Conservation (phyloP, 1,140 invertebrate species). For the Bombus vancouverensis region DNA sequence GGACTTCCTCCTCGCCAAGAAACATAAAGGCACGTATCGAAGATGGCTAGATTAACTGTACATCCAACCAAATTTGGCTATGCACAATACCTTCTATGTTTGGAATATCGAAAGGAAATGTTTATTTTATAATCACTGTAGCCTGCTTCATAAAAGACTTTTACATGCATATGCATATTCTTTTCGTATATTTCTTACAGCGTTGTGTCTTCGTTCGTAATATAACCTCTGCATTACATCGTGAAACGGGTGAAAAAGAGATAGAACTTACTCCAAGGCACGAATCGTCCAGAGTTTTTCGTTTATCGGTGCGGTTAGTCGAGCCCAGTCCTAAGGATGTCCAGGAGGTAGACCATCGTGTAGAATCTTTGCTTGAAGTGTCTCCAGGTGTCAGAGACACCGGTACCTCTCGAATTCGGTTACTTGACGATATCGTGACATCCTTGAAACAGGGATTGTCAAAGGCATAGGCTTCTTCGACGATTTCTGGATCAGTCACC, state of each 20-base stretch:
- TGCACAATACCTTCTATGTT: slow-evolving; percentile 9
- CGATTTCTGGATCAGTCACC: slow-evolving; percentile 87
- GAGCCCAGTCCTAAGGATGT: slow-evolving; percentile 81
- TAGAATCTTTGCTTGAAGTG: slow-evolving; percentile 79
- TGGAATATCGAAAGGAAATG: slow-evolving; percentile 22
- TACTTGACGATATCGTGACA: slow-evolving; percentile 73
- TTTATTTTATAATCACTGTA: not conserved
- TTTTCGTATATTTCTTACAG: too few relatives aligned
- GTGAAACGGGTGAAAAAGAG: not conserved
- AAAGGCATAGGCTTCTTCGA: slow-evolving; percentile 89
- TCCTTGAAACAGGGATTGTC: slow-evolving; percentile 91
- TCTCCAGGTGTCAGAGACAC: slow-evolving; percentile 74
- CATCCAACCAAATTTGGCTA: slow-evolving; percentile 23
- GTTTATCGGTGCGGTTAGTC: slow-evolving; percentile 82
- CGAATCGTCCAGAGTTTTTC: slow-evolving; percentile 86
- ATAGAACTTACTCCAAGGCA: slow-evolving; percentile 84
- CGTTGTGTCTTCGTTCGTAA: not conserved
- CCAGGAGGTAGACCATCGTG: slow-evolving; percentile 82
- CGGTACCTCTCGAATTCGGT: slow-evolving; percentile 72
- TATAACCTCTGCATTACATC: not conserved
- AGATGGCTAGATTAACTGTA: slow-evolving; percentile 28
- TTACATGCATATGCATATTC: not conserved
- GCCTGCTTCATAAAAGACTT: not conserved
- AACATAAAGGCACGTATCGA: slow-evolving; percentile 18
- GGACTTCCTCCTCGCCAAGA: slow-evolving; percentile 29